Base-by-base conservation (phyloP, 1,140 invertebrate species). In the Drosophila parabipectinata region DNA sequence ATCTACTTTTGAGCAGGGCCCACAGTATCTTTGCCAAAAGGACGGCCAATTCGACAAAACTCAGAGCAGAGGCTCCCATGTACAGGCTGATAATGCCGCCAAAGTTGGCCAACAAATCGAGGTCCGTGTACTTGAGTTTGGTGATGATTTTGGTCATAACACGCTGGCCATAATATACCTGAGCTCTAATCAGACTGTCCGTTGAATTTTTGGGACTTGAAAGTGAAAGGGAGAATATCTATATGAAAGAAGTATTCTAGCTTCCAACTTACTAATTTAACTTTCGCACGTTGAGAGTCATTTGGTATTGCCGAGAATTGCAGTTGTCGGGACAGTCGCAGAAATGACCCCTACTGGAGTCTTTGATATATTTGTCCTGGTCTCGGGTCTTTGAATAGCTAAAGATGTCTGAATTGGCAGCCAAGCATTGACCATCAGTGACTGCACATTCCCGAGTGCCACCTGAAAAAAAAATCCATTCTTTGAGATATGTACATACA, bases 41-140 rank as follows among this genome's bases (percentile, higher is more conserved):
- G 37, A 73, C 75, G 3, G 56, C 26, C 0, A 92, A 3, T 18
- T 92, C 92, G 1, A 74, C 55, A 8, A 91, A 74, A 60, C 91
- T 92, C 14, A 92, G 54, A 0, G 81, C 59, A 5, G 92, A 92
- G n/a, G 89, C 89, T 6, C 92, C 92, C 1, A 92, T 47, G 54
- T 74, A 92, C 0, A 92, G 68, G 10, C 84, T 85, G 4, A 92
- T 57, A 15, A 92, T 89, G n/a, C 92, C 90, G 4, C 92, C 92
- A 61, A 92, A 91, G 12, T 79, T 72, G 8, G 75, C 78, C 8
- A 90, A 5, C 44, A 75, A 57, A 67, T 90, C 77, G 6, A 77
- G 24, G 30, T 61, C 45, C 0, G 73, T 80, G 45, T 90, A 78
- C 39, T 76, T 76, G 0, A 87, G 50, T 18, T 77, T 77, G 1